A percentile compares a stretch with the other conserved stretches of the same genome.
Evolutionary conservation across 2,888 invertebrate species (phyloP).

Genomic region (Drosophila affinis): DNA sequence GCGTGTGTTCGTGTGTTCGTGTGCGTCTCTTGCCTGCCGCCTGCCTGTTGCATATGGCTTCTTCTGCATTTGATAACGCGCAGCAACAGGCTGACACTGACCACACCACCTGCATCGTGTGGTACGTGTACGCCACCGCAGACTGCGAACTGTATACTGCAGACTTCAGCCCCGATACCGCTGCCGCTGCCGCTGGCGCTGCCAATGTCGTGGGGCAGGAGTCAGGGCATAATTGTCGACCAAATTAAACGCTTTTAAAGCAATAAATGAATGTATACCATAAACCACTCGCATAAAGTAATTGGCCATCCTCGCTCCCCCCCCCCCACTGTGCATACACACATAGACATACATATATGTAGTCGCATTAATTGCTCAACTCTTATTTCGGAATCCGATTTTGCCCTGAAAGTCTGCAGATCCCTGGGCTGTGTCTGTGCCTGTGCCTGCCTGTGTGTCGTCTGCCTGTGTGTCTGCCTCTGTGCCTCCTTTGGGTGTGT

Average conservation of each 20-base stretch:
- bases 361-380: constrained; percentile 27
- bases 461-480: constrained; percentile 10
- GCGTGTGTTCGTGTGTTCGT: background rate
- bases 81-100: constrained; percentile 61
- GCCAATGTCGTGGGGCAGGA: background rate
- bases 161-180: background rate
- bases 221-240: background rate
- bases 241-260: constrained; percentile 10
- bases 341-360: background rate
- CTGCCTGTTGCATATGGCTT: constrained; percentile 80
- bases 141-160: constrained; percentile 7
- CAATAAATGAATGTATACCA: background rate
- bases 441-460: background rate
- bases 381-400: constrained; percentile 11
- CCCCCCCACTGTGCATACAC: too few relatives aligned
- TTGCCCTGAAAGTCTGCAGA: constrained; percentile 2
- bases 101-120: constrained; percentile 31
- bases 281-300: background rate
- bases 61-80: constrained; percentile 45
- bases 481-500: constrained; percentile 38
- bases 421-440: background rate
- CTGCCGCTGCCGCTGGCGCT: background rate
- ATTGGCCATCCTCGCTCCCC: background rate
- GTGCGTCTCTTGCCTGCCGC: constrained; percentile 39
- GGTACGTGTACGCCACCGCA: constrained; percentile 27